phyloP scores from a whole-genome alignment of 2,113 vertebrate species.

The Poeciliopsis occidentalis region DNA sequence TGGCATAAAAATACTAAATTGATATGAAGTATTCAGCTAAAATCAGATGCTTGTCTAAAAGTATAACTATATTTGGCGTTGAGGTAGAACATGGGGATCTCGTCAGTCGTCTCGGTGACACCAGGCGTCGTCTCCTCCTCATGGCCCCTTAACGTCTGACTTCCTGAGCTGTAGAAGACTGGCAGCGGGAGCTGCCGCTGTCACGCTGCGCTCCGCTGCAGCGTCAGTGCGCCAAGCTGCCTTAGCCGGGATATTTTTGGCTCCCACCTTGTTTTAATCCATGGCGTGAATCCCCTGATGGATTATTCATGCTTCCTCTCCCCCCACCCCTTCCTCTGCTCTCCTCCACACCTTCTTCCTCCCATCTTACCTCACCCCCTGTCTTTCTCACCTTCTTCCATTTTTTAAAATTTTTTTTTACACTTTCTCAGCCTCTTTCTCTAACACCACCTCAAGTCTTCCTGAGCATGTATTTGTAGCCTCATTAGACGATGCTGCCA shows the following conservation, averaged over 20 bases:
- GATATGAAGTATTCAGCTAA: too few species aligned
- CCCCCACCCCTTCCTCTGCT: not conserved
- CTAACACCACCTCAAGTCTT: constrained; percentile 12
- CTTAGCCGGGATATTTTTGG: constrained; percentile 67
- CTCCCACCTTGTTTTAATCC: constrained; percentile 70
- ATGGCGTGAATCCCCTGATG: constrained; percentile 57
- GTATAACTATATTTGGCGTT: not conserved
- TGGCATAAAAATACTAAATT: too few species aligned
- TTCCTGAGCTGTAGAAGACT: constrained; percentile 47
- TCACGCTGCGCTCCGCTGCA: constrained; percentile 50
- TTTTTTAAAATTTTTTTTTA: not conserved
- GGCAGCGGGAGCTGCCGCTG: constrained; percentile 65
- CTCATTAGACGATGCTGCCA: constrained; percentile 22
- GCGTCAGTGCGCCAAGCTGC: constrained; percentile 50
- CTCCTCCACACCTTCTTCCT: constrained; percentile 8
- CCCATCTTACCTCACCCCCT: constrained; percentile 16
- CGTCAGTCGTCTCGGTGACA: not conserved
- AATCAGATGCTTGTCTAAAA: too few species aligned
- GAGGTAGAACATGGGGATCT: not conserved
- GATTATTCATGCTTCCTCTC: constrained; percentile 67
- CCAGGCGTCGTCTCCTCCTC: constrained; percentile 37
- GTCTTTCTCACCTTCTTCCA: constrained; percentile 9
- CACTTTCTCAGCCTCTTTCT: not conserved
- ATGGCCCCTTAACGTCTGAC: constrained; percentile 30
- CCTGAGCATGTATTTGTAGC: not conserved